These are phyloP conservation scores for Scophthalmus maximus DNA, from an alignment of 2,113 vertebrate species.

Conservation along the genomic window DNA sequence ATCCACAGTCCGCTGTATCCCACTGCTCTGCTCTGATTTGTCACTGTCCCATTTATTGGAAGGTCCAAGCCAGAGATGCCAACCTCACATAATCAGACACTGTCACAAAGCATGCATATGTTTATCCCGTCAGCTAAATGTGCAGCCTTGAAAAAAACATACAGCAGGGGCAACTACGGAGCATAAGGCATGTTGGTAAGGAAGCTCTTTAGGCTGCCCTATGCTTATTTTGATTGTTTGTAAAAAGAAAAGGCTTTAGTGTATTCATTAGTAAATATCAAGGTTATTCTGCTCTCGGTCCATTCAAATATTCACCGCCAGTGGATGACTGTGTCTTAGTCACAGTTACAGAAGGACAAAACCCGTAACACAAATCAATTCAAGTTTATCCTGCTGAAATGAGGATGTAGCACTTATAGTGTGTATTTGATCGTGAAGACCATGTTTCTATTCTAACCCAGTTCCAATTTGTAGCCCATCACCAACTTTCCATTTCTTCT, in stretches of 20 bases:
- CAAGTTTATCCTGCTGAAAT: slow-evolving; percentile 10
- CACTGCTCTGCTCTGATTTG: slow-evolving; percentile 31
- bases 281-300: too few relatives aligned
- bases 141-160: background rate
- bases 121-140: background rate
- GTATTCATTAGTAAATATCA: too few relatives aligned
- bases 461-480: background rate
- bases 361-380: background rate
- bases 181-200: background rate
- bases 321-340: too few relatives aligned
- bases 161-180: background rate
- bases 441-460: background rate
- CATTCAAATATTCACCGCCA: too few relatives aligned
- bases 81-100: slow-evolving; percentile 5
- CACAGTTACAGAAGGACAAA: too few relatives aligned
- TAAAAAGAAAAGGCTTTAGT: too few relatives aligned
- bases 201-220: background rate
- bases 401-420: background rate
- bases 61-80: background rate
- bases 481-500: slow-evolving; percentile 30
- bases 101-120: background rate
- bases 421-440: slow-evolving; percentile 15
- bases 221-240: too few relatives aligned
- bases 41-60: slow-evolving; percentile 43
- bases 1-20: slow-evolving; percentile 30